Base-by-base conservation (phyloP, 2,113 vertebrate species). In the Athene noctua region DNA sequence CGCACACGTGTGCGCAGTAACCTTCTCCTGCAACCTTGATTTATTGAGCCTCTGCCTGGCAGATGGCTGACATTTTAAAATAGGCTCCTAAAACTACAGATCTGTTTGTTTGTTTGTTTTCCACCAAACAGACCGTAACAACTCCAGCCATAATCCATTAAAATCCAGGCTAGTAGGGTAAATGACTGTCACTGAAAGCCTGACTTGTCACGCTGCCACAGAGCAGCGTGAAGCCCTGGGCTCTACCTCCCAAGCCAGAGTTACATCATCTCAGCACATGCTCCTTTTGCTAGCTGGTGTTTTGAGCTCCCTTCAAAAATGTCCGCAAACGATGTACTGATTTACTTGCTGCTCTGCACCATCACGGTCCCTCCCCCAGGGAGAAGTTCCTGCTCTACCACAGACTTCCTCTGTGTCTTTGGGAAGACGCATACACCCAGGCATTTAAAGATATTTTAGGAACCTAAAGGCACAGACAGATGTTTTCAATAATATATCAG, bases 31-130 rank as follows among this genome's bases (percentile, higher is more conserved):
- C 80, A 86, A 86, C 90, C 55, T 86, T 97, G 95, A 96, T 97
- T 97, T 98, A 96, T 90, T 40, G 91, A 96, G 80, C 49, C 80
- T 92, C 96, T 97, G 97, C 75, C 68, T 72, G 91, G 91, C 97
- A 98, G 95, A 98, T 97, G 96, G 96, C 44, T 91, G 78, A 97
- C 67, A 74, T 95, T 96, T 95, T 94, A 94, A 92, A 94, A 52
- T 54, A 90, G 68, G 55, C 55, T 95, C 61, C 74, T 80, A 77
- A 94, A 97, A 72, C 51, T 90, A 42, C 36, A 61, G 70, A 90
- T 92, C 36, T 52, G n/a, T 57, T 65, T 86, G 78, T 49, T 83
- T 92, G 61, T 52, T 66, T 94, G 77, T 68, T 93, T 89, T 87
- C 61, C 70, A 80, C 34, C 73, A 78, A 89, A 72, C 0, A 1